phyloP scores from a whole-genome alignment of 2,888 invertebrate genomes.

The Phymatocera aterrima region DNA sequence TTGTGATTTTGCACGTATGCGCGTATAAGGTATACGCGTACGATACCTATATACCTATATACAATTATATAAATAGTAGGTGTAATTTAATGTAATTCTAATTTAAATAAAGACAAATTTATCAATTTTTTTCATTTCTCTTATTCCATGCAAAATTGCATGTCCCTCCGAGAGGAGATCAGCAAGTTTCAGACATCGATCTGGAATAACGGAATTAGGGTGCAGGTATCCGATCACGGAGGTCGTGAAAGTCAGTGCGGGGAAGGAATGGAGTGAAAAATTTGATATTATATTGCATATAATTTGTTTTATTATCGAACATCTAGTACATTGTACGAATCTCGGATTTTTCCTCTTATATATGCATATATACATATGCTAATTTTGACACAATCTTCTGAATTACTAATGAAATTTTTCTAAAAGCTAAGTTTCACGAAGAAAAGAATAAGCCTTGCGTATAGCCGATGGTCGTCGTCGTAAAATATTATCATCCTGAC shows the following conservation, averaged over 20 bases:
- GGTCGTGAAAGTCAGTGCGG: not conserved
- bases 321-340: slow-evolving; percentile 1
- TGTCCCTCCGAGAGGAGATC: too few relatives aligned
- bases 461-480: not conserved
- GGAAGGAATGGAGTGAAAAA: not conserved
- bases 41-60: too few relatives aligned
- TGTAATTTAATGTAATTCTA: slow-evolving; percentile 63
- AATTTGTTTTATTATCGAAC: not conserved
- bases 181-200: not conserved
- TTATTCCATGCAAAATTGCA: not conserved
- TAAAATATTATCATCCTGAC: not conserved
- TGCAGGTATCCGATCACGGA: not conserved
- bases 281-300: not conserved
- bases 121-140: not conserved
- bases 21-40: too few relatives aligned
- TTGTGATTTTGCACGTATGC: slow-evolving; percentile 18
- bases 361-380: not conserved
- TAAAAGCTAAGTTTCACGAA: not conserved
- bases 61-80: slow-evolving; percentile 53
- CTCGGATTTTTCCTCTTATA: not conserved
- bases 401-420: not conserved
- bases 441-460: not conserved
- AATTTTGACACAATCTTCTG: not conserved
- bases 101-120: slow-evolving; percentile 62
- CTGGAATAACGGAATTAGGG: not conserved